A percentile compares a stretch with the other conserved stretches of the same genome.
These are phyloP conservation scores for Monochamus saltuarius DNA, from an alignment of 1,140 invertebrate species.

Conservation along the genomic window DNA sequence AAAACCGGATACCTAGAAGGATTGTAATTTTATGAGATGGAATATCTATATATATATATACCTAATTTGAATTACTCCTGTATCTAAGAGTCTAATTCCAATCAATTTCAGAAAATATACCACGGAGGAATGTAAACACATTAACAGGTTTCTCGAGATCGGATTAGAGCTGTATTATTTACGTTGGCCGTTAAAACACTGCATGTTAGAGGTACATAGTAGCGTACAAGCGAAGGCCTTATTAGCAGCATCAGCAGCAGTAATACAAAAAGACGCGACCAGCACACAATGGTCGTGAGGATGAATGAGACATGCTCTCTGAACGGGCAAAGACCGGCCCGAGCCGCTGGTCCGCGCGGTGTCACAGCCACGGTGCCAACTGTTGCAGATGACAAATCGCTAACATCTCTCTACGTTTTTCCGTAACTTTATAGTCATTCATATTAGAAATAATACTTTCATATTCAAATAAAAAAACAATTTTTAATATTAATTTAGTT, in stretches of 20 bases:
- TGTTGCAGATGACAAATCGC: neutral
- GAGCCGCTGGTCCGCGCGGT: slow-evolving; percentile 3
- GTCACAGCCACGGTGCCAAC: neutral
- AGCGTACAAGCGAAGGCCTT: slow-evolving; percentile 26
- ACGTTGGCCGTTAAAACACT: slow-evolving; percentile 28
- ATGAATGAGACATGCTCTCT: slow-evolving; percentile 39
- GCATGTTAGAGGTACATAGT: slow-evolving; percentile 32
- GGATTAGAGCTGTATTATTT: slow-evolving; percentile 31
- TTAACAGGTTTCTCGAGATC: too few species aligned
- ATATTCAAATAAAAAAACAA: neutral
- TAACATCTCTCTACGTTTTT: neutral
- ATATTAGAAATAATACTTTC: neutral
- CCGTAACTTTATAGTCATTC: neutral
- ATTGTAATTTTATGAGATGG: too few species aligned
- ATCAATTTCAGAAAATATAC: too few species aligned
- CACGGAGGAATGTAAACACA: too few species aligned
- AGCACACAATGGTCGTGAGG: slow-evolving; percentile 24
- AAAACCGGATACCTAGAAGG: too few species aligned
- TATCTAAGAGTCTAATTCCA: too few species aligned
- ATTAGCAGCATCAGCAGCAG: slow-evolving; percentile 6
- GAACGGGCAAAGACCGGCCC: slow-evolving; percentile 22
- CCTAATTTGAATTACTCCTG: too few species aligned
- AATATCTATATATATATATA: too few species aligned
- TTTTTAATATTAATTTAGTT: neutral
- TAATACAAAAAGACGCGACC: slow-evolving; percentile 33